phyloP scores from a whole-genome alignment of 2,888 invertebrate species.

The Lasius platythorax region DNA sequence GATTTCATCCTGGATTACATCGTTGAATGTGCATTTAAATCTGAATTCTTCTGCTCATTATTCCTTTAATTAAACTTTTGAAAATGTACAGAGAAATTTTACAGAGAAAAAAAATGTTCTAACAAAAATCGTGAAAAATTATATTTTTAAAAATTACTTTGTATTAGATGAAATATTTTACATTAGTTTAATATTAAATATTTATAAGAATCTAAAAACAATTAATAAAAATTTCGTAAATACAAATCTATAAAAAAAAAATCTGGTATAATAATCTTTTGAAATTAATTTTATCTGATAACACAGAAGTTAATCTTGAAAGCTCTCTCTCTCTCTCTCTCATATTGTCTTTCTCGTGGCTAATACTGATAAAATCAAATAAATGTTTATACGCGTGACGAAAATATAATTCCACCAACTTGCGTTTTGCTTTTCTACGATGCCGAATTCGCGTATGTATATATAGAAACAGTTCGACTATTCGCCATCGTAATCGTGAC shows the following conservation, averaged over 20 bases:
- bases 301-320: not conserved
- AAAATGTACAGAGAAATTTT: not conserved
- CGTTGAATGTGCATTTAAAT: not conserved
- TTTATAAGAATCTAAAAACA: conserved; percentile 10
- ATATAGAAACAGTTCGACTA: conserved; percentile 20
- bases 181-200: not conserved
- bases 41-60: conserved; percentile 9
- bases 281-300: not conserved
- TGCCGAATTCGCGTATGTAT: conserved; percentile 19
- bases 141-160: not conserved
- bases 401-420: not conserved
- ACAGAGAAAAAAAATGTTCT: not conserved
- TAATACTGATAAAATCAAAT: not conserved
- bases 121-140: not conserved
- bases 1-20: conserved; percentile 33
- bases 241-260: not conserved
- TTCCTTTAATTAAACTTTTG: conserved; percentile 2
- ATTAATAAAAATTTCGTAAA: not conserved
- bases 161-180: not conserved
- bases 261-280: not conserved
- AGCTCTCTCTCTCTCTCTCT: not conserved
- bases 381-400: conserved; percentile 16
- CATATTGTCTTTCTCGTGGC: not conserved
- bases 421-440: conserved; percentile 16
- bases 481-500: conserved; percentile 60